Evolutionary conservation across 53 echinoderm and acorn worm genomes (phyloP).

Genomic region (Echinarachnius parma): DNA sequence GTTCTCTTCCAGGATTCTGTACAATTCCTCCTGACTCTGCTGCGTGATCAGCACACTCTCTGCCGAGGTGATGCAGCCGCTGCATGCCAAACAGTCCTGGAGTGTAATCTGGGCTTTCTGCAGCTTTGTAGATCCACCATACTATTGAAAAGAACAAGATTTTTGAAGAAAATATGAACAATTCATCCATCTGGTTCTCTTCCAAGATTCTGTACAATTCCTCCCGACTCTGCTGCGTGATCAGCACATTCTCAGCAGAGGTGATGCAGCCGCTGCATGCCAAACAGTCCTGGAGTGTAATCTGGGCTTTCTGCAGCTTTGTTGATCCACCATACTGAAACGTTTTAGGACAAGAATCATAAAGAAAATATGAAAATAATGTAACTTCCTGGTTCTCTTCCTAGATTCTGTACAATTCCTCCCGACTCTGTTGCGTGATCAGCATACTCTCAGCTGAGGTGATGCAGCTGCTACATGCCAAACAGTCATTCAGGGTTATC

Average conservation of each 20-base stretch:
- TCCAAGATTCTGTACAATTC: slow-evolving; percentile 66
- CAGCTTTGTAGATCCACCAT: slow-evolving; percentile 72
- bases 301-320: slow-evolving; percentile 90
- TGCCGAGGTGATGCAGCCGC: slow-evolving; percentile 97
- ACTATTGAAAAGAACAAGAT: no score
- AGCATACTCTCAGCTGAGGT: slow-evolving; percentile 99
- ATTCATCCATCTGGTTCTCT: no score
- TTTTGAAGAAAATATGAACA: no score
- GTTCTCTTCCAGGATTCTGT: slow-evolving; percentile 62
- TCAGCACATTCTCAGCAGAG: slow-evolving; percentile 99
- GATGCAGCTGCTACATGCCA: slow-evolving; percentile 96
- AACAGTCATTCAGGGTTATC: slow-evolving; percentile 96
- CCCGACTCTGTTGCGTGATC: slow-evolving; percentile 96
- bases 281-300: slow-evolving; percentile 91
- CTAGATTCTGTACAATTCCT: slow-evolving; percentile 87
- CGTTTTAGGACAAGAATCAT: no score
- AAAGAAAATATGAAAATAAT: no score
- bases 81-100: slow-evolving; percentile 95
- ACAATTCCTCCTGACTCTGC: slow-evolving; percentile 95
- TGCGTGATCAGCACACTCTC: slow-evolving; percentile 99
- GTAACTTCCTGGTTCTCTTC: no score
- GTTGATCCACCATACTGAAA: slow-evolving; percentile 74
- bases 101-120: slow-evolving; percentile 95
- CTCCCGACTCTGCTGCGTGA: slow-evolving; percentile 96
- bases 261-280: slow-evolving; percentile 99